Base-by-base conservation (phyloP, 2,113 vertebrate species). In the Serilophus lunatus region DNA sequence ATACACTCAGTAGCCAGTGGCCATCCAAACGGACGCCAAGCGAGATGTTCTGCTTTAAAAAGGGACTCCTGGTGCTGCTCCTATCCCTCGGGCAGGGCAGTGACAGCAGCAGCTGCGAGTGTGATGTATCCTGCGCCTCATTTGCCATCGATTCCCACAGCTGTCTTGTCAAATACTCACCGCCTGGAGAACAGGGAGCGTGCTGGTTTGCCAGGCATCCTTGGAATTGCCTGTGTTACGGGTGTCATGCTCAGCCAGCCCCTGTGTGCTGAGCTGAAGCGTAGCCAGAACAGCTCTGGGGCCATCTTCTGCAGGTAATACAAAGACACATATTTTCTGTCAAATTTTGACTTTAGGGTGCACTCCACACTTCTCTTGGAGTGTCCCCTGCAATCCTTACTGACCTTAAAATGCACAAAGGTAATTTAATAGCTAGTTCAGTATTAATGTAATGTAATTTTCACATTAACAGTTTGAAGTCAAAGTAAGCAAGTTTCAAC, bases 401-500 rank as follows among this genome's bases (percentile, higher is more conserved):
- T 40, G 40, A 47, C 26, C 64, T 72, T 16, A 74, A 90, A 61
- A 77, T 2, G 40, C 2, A 3, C 45, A 81, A 35, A 82, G 26
- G 20, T 25, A 18, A 75, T 60, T 71, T 28, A 78, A 91, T 92
- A 91, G 47, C 35, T 80, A 18, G 68, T 64, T 75, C 33, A 20
- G n/a, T 26, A 38, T 71, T 65, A 59, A n/a, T 6, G 36, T 6
- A 15, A 7, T 11, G 12, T 14, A 66, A 35, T 75, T 81, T 93
- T 75, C 71, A 86, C 33, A 33, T 59, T 53, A 44, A 44, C 16
- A 70, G 51, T 77, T 94, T 66, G 88, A 92, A 88, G 91, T 13
- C 40, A 76, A 72, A 78, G 50, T 29, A 88, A 94, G 44, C 74
- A 83, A 86, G 92, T 96, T 95, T 90, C 91, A 93, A 79, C 71